Evolutionary conservation across 2,113 vertebrate species (phyloP).

Genomic region (Asarcornis scutulata): DNA sequence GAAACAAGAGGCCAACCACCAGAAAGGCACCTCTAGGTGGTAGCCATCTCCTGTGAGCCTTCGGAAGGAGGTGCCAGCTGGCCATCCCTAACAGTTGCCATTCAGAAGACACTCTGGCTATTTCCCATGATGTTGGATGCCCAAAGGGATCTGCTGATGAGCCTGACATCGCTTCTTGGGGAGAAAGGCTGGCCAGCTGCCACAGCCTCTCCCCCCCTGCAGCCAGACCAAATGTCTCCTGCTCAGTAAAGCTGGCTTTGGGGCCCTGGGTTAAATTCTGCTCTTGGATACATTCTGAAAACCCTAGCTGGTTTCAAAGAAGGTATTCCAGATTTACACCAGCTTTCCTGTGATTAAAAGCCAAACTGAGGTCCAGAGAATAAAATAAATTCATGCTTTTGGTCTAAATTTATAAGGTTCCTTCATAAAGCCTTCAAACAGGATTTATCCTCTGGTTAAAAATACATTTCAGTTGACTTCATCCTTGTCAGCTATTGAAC

Average conservation of each 20-base stretch:
- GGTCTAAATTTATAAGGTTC: conserved; percentile 27
- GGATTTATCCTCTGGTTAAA: conserved; percentile 11
- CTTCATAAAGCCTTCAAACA: conserved; percentile 28
- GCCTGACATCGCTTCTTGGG: neutral
- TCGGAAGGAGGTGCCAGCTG: neutral
- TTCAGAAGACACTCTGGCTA: neutral
- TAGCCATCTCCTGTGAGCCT: neutral
- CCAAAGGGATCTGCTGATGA: neutral
- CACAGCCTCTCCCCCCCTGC: neutral
- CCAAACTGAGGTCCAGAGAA: neutral
- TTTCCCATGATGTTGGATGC: neutral
- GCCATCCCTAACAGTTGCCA: neutral
- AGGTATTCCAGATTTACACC: neutral
- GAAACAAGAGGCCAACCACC: neutral
- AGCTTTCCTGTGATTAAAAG: conserved; percentile 19
- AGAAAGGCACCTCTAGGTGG: neutral
- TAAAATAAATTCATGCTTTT: conserved; percentile 24
- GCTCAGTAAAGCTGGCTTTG: neutral
- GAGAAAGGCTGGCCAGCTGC: conserved; percentile 11
- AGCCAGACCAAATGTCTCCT: conserved; percentile 48
- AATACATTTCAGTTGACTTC: neutral
- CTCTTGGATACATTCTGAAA: neutral
- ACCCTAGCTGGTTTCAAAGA: neutral
- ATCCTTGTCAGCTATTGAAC: neutral
- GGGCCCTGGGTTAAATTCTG: neutral